These are phyloP conservation scores for Rhabdophis nuchalis DNA, from an alignment of 2,797 vertebrate species.

Conservation along the genomic window DNA sequence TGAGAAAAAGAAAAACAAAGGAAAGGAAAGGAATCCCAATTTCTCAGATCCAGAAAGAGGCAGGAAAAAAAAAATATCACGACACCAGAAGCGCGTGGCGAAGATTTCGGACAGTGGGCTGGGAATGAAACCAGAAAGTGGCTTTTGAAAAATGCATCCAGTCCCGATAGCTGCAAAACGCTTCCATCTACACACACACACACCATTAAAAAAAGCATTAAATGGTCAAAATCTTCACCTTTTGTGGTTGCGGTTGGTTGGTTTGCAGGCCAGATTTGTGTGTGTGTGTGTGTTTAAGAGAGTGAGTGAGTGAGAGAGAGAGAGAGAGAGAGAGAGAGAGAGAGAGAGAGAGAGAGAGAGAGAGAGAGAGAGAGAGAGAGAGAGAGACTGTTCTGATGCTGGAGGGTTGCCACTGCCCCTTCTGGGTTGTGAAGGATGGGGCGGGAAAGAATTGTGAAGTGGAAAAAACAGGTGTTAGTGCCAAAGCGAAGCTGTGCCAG, in stretches of 20 bases:
- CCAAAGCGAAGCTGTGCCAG: accelerated
- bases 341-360: too few relatives aligned
- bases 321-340: too few relatives aligned
- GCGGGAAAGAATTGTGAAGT: neutral
- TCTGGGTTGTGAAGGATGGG: neutral
- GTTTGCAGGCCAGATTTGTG: neutral
- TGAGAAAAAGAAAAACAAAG: neutral
- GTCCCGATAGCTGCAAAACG: neutral
- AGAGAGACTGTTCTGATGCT: neutral
- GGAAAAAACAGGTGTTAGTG: neutral
- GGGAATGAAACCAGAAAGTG: neutral
- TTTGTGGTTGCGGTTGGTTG: neutral
- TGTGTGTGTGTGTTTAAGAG: neutral
- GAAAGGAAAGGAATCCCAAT: neutral
- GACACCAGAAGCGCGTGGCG: accelerated
- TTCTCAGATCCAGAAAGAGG: neutral
- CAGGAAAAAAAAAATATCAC: neutral
- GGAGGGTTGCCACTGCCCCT: neutral
- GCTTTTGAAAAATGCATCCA: neutral
- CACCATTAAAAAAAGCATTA: too few relatives aligned
- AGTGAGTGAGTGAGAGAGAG: too few relatives aligned
- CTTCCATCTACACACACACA: too few relatives aligned
- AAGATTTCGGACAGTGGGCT: neutral
- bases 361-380: too few relatives aligned
- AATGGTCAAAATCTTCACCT: neutral